Conservation (phyloP, 2,797 vertebrate genomes). For the Liasis olivaceus region DNA sequence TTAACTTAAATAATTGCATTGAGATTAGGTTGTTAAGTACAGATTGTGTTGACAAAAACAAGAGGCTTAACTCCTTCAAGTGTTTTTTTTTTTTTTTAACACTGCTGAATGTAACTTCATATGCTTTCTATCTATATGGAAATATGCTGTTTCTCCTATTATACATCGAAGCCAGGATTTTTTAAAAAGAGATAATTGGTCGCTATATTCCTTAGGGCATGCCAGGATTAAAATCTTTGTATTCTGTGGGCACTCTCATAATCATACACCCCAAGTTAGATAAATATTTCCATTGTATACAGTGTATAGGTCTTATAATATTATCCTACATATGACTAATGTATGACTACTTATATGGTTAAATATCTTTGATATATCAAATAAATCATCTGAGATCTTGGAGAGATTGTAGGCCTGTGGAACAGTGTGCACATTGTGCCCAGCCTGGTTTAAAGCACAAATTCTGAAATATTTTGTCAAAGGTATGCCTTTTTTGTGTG, state of each 20-base stretch:
- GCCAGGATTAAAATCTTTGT: neutral
- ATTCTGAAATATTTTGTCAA: conserved; percentile 4
- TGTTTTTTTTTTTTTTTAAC: conserved; percentile 71
- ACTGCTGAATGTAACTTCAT: conserved; percentile 73
- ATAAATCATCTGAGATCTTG: neutral
- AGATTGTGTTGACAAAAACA: conserved; percentile 87
- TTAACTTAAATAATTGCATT: conserved; percentile 98
- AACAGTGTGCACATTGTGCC: neutral
- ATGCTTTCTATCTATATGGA: conserved; percentile 71
- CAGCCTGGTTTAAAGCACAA: neutral
- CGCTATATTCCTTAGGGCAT: neutral
- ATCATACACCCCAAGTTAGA: neutral
- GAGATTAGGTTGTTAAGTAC: conserved; percentile 92
- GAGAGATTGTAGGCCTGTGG: neutral
- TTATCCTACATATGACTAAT: neutral
- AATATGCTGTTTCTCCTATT: conserved; percentile 71
- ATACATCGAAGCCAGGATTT: conserved; percentile 69
- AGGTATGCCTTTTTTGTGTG: neutral
- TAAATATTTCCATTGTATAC: neutral
- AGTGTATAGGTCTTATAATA: neutral
- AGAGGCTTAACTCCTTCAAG: conserved; percentile 79
- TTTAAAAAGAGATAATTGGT: conserved; percentile 55
- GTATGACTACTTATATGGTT: neutral
- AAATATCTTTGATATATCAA: neutral
- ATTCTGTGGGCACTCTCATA: neutral